A percentile compares a stretch with the other conserved stretches of the same genome.
These are phyloP conservation scores for Laodelphax striatellus DNA, from an alignment of 1,140 invertebrate genomes.

Conservation along the genomic window DNA sequence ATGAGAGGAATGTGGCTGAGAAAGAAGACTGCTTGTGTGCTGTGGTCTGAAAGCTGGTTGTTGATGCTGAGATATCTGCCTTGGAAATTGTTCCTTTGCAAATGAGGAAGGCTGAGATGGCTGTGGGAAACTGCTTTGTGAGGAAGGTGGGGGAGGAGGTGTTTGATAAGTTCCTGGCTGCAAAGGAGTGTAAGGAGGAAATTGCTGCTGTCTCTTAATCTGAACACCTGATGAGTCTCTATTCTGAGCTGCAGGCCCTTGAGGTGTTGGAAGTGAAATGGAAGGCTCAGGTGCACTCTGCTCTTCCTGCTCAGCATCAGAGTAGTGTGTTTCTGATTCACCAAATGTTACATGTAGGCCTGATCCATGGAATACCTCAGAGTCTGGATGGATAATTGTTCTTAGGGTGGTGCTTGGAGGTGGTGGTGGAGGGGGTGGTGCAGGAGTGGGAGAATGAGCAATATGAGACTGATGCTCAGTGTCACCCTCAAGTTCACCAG, in stretches of 20 bases:
- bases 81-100: conserved; percentile 6
- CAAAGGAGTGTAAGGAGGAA: background rate
- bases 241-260: conserved; percentile 15
- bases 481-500: conserved; percentile 26
- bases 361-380: conserved; percentile 54
- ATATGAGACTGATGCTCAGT: conserved; percentile 20
- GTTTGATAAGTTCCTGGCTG: conserved; percentile 9
- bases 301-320: conserved; percentile 12
- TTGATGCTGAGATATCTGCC: conserved; percentile 14
- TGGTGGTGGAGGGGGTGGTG: conserved; percentile 27
- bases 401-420: conserved; percentile 60
- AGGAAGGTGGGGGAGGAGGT: conserved; percentile 1
- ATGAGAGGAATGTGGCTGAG: background rate
- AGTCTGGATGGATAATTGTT: conserved; percentile 72
- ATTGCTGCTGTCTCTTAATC: conserved; percentile 13
- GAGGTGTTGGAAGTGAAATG: conserved; percentile 10
- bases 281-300: conserved; percentile 12
- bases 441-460: conserved; percentile 23
- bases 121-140: conserved; percentile 5
- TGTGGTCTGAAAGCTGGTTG: conserved; percentile 30
- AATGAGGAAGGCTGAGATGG: conserved; percentile 8
- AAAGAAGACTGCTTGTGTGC: conserved; percentile 27
- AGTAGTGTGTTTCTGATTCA: conserved; percentile 13
- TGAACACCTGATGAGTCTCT: conserved; percentile 16
- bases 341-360: conserved; percentile 23